Evolutionary conservation across 2,888 invertebrate genomes (phyloP).

Genomic region (Acrobasis suavella): DNA sequence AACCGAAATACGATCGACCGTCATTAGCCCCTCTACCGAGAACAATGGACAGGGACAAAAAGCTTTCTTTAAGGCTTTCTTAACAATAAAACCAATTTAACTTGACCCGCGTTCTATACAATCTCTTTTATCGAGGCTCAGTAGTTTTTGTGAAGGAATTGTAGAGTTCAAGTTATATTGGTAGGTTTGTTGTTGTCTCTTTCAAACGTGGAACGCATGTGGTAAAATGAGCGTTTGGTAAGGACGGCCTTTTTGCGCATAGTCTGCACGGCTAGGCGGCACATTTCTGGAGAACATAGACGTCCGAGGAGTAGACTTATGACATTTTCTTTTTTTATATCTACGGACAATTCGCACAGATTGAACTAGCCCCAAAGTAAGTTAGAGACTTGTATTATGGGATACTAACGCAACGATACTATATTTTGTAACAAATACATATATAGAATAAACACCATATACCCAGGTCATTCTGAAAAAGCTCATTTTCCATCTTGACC

Average conservation of each 20-base stretch:
- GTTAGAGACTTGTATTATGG: too few relatives aligned
- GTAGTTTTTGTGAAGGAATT: constrained; percentile 11
- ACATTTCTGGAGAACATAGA: constrained; percentile 65
- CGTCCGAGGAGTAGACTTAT: constrained; percentile 41
- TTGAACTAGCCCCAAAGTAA: too few relatives aligned
- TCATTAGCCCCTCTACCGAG: constrained; percentile 55
- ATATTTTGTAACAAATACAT: too few relatives aligned
- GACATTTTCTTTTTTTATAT: too few relatives aligned
- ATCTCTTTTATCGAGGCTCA: constrained; percentile 27
- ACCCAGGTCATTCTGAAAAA: too few relatives aligned
- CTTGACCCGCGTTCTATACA: constrained; percentile 34
- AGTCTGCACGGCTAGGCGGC: constrained; percentile 80
- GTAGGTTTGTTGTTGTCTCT: constrained; percentile 41
- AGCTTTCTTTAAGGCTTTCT: constrained; percentile 48
- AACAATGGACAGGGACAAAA: constrained; percentile 67
- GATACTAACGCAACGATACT: too few relatives aligned
- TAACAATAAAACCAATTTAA: constrained; percentile 38
- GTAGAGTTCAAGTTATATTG: constrained; percentile 29
- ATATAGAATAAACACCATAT: too few relatives aligned
- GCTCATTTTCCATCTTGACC: too few relatives aligned
- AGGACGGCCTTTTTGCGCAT: constrained; percentile 79
- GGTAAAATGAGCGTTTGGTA: constrained; percentile 69
- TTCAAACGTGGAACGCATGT: constrained; percentile 70
- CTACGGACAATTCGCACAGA: too few relatives aligned
- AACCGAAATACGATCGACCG: constrained; percentile 27